These are phyloP conservation scores for Apamea monoglypha DNA, from an alignment of 2,888 invertebrate species.

Conservation along the genomic window DNA sequence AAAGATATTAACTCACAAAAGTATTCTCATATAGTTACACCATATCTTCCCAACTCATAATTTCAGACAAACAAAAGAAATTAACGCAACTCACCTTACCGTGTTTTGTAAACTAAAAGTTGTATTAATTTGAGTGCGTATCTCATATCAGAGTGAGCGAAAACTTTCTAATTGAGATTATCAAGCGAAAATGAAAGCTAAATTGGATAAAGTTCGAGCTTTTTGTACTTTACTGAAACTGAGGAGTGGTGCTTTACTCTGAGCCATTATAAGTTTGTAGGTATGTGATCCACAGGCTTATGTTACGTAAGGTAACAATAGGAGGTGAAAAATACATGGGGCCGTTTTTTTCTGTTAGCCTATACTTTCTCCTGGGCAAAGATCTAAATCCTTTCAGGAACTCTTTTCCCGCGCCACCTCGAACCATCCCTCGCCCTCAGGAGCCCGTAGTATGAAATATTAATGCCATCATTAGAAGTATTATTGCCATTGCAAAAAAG, in stretches of 20 bases:
- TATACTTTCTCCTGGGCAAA: too few relatives aligned
- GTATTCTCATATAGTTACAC: neutral
- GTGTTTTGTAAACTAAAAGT: conserved; percentile 55
- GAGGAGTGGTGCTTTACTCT: conserved; percentile 12
- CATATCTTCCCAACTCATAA: neutral
- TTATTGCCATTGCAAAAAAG: too few relatives aligned
- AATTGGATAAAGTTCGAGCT: conserved; percentile 42
- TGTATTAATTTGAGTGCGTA: conserved; percentile 70
- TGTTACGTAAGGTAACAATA: neutral
- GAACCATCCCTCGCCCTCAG: too few relatives aligned
- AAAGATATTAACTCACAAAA: too few relatives aligned
- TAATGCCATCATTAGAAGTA: too few relatives aligned
- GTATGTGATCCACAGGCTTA: neutral
- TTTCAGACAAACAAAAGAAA: neutral
- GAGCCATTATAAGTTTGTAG: conserved; percentile 18
- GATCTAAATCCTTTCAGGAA: too few relatives aligned
- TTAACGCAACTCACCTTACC: conserved; percentile 19
- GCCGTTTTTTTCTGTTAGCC: too few relatives aligned
- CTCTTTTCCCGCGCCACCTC: too few relatives aligned
- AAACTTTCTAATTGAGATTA: conserved; percentile 79
- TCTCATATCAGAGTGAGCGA: conserved; percentile 64
- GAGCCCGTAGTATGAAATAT: too few relatives aligned
- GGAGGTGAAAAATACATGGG: too few relatives aligned
- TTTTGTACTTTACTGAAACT: conserved; percentile 31
- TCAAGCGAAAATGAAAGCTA: conserved; percentile 71